Conservation (phyloP, 2,797 vertebrate genomes). For the Oreochromis mossambicus region DNA sequence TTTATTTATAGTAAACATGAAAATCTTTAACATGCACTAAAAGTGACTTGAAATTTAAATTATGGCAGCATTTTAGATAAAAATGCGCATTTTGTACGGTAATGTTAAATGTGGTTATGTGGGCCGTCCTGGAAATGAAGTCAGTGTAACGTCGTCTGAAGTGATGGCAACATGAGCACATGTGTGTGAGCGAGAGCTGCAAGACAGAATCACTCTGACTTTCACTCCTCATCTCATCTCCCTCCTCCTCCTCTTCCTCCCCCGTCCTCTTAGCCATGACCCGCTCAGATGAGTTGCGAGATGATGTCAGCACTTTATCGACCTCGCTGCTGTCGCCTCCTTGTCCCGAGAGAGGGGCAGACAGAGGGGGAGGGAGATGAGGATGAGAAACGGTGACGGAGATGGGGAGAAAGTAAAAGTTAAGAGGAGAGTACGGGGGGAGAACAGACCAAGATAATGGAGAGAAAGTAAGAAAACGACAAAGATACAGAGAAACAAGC, state of each 20-base stretch:
- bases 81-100: accelerated
- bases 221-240: background rate
- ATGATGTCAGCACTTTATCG: constrained; percentile 70
- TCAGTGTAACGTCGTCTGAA: background rate
- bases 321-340: constrained; percentile 42
- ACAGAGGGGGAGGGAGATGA: background rate
- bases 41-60: background rate
- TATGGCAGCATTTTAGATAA: background rate
- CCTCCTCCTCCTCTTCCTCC: background rate
- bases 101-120: background rate
- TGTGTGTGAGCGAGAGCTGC: background rate
- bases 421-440: background rate
- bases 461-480: background rate
- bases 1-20: background rate
- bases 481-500: background rate
- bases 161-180: background rate
- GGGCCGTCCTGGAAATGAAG: background rate
- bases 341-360: background rate
- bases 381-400: background rate
- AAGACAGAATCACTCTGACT: background rate
- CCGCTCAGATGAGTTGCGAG: constrained; percentile 53
- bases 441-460: background rate
- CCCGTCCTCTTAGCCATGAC: constrained; percentile 15
- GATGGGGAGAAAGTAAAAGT: background rate
- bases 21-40: background rate